Percentiles rank a stretch among this genome's conserved stretches.
Conservation (phyloP, 2,888 invertebrate species). For the Brenthis ino region DNA sequence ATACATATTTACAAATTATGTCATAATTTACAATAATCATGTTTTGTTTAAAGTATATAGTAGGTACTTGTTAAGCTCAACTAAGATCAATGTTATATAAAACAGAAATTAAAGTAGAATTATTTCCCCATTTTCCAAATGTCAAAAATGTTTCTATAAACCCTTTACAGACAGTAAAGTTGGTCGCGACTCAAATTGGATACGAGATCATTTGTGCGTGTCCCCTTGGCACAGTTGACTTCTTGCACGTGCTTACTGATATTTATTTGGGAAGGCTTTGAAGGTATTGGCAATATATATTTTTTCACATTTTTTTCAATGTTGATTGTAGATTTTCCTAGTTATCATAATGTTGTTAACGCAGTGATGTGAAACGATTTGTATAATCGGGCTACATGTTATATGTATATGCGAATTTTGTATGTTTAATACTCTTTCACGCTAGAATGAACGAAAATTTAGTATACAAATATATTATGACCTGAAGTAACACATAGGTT, state of each 20-base stretch:
- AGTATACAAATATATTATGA: too few relatives aligned
- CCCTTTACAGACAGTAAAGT: slow-evolving; percentile 23
- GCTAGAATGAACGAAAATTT: too few relatives aligned
- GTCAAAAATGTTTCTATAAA: slow-evolving; percentile 18
- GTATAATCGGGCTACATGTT: too few relatives aligned
- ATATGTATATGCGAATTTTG: too few relatives aligned
- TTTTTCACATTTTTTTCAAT: slow-evolving; percentile 1
- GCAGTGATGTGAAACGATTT: neutral
- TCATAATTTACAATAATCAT: too few relatives aligned
- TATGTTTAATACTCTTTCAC: too few relatives aligned
- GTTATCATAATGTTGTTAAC: neutral
- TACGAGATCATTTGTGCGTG: slow-evolving; percentile 32
- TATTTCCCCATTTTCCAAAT: slow-evolving; percentile 19
- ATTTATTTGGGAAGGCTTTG: slow-evolving; percentile 18
- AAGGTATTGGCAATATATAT: slow-evolving; percentile 6
- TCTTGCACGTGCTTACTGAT: slow-evolving; percentile 15
- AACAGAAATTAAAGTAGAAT: slow-evolving; percentile 9
- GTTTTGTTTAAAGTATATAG: too few relatives aligned
- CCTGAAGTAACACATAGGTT: too few relatives aligned
- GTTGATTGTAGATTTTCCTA: slow-evolving; percentile 8
- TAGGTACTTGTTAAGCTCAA: too few relatives aligned
- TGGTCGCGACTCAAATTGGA: slow-evolving; percentile 34
- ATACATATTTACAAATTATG: too few relatives aligned
- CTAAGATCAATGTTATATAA: too few relatives aligned
- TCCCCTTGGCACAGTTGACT: slow-evolving; percentile 26